Percentiles rank a stretch among this genome's conserved stretches.
Conservation (phyloP, 1,140 invertebrate genomes). For the Copidosoma floridanum region DNA sequence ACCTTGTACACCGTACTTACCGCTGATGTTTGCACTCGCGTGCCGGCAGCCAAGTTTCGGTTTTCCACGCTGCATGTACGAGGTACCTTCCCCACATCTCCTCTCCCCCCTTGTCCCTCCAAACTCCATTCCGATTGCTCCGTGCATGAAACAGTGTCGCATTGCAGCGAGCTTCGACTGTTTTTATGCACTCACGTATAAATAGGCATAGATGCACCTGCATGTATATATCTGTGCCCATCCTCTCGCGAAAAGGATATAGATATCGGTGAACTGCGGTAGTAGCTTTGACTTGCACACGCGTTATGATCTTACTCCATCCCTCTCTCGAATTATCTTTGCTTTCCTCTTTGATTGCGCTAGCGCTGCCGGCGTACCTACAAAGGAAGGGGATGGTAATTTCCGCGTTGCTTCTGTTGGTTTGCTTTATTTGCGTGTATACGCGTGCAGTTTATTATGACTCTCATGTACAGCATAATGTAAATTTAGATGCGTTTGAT, state of each 20-base stretch:
- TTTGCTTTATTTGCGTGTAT: too few species aligned
- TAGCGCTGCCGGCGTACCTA: too few species aligned
- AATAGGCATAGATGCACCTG: too few species aligned
- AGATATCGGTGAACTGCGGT: neutral
- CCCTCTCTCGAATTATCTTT: neutral
- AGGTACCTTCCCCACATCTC: neutral
- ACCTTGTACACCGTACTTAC: neutral
- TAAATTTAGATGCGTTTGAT: too few species aligned
- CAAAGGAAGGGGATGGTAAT: too few species aligned
- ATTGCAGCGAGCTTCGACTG: conserved; percentile 8
- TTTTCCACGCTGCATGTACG: neutral
- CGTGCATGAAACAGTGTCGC: conserved; percentile 4
- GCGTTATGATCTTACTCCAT: too few species aligned
- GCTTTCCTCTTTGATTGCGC: conserved; percentile 11
- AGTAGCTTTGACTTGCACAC: neutral
- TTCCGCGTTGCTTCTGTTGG: too few species aligned
- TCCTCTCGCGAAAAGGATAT: neutral
- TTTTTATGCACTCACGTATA: neutral
- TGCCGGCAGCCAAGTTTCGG: neutral
- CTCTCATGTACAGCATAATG: too few species aligned
- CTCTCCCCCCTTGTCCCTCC: too few species aligned
- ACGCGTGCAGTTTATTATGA: too few species aligned
- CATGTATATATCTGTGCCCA: too few species aligned
- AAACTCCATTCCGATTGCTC: too few species aligned
- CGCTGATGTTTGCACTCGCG: neutral